Base-by-base conservation (phyloP, 1,140 invertebrate species). In the Ptiloglossa arizonensis region DNA sequence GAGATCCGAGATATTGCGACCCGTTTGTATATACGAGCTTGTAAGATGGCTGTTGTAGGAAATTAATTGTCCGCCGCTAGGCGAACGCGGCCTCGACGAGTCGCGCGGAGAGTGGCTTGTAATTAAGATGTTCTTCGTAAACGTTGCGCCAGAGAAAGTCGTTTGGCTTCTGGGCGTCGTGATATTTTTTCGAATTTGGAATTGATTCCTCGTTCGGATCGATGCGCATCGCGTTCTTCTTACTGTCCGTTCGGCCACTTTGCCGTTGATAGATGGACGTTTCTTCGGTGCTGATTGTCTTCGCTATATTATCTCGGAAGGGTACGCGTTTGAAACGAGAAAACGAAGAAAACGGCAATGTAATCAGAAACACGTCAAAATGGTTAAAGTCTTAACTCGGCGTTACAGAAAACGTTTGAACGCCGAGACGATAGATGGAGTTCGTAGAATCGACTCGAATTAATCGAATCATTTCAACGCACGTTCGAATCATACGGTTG, bases 51-150 rank as follows among this genome's bases (percentile, higher is more conserved):
- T 9, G 63, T 35, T 19, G 38, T 17, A 5, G 54, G 68, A 32
- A 75, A 75, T 75, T 75, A 75, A 68, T 75, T 54, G 52, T 67
- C 63, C 22, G 50, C 15, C 22, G 41, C 66, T 52, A 50, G 22
- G 35, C n/a, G n/a, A 19, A n/a, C 70, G 32, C 2, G 50, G 32
- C 13, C 8, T 17, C n/a, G 17, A 11, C 13, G 22, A 13, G n/a
- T 27, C 22, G 27, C 54, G 17, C 17, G 27, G 54, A 32, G 24
- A 32, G 24, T 32, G 27, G 29, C 32, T 50, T 24, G 24, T 50
- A 60, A 50, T 38, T 72, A 73, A 73, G 52, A 52, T 41, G 32
- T 73, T 29, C 46, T 46, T 15, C 59, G 70, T 50, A 64, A 63
- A 62, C 22, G 54, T 6, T 27, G 22, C 32, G n/a, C 0, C 5